These are phyloP conservation scores for Melieria crassipennis DNA, from an alignment of 2,888 invertebrate species.

Conservation along the genomic window DNA sequence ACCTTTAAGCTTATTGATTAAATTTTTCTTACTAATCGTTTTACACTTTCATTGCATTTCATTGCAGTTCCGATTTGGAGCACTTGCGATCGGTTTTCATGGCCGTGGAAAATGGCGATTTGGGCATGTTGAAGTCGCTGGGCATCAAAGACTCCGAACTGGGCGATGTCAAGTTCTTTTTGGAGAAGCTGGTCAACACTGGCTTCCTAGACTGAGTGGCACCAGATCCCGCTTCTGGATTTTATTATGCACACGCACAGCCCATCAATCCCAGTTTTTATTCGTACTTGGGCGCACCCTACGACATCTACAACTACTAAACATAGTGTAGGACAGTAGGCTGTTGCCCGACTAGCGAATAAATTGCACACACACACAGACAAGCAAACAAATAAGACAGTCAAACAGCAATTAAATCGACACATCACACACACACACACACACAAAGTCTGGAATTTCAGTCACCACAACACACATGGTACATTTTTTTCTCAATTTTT, in stretches of 20 bases:
- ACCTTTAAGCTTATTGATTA: too few species aligned
- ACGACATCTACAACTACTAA: conserved; percentile 68
- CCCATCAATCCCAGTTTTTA: conserved; percentile 80
- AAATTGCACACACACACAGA: conserved; percentile 14
- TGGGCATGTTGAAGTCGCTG: conserved; percentile 91
- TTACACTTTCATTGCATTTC: not conserved
- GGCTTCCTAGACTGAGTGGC: conserved; percentile 93
- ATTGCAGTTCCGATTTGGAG: conserved; percentile 84
- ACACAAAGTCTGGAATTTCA: not conserved
- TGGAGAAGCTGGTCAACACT: conserved; percentile 94
- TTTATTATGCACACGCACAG: conserved; percentile 73
- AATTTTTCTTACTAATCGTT: not conserved
- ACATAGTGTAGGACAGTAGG: conserved; percentile 2
- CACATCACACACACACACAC: conserved; percentile 14
- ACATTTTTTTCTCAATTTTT: too few species aligned
- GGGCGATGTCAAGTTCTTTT: conserved; percentile 94
- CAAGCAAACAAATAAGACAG: not conserved
- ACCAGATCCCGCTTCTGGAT: conserved; percentile 78
- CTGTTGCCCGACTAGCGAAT: conserved; percentile 19
- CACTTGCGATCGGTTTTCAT: conserved; percentile 94
- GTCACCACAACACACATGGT: too few species aligned
- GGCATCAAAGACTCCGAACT: conserved; percentile 96
- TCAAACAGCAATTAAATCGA: not conserved
- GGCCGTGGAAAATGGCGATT: conserved; percentile 94
- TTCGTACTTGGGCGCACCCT: conserved; percentile 70